Base-by-base conservation (phyloP, 1,140 invertebrate species). In the Calliopsis andreniformis region DNA sequence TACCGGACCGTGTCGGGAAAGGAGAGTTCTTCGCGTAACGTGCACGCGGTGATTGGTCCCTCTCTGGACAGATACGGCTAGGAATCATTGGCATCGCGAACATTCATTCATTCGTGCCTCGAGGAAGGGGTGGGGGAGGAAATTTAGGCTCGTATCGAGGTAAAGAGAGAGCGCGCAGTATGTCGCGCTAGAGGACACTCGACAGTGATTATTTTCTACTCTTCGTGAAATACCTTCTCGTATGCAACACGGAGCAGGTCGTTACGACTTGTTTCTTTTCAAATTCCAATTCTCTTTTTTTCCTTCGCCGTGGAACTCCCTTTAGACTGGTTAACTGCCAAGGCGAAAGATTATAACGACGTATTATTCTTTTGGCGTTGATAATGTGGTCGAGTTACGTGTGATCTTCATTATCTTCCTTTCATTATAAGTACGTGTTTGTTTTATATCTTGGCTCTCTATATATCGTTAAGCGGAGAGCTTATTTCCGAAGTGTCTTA, bases 1-100 rank as follows among this genome's bases (percentile, higher is more conserved):
- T 85, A 85, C 80, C 75, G 83, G 86, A 86, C 87, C 87, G 79
- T 82, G 76, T 80, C 76, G 58, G 47, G 64, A 39, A 61, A 61
- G 43, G 76, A 83, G 66, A 53, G 58, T 67, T 55, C 68, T 72
- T 49, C 45, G 45, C 75, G 28, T 47, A 32, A 32, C 43, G 43
- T n/a, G 47, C 61, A 62, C 47, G 53, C 63, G 18, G 55, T 80
- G 73, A 72, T 82, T 63, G 75, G 49, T 70, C 45, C 25, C 35
- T 32, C 35, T 32, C 42, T 58, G 72, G 72, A 68, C 64, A 51
- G 42, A 28, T 12, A 45, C 70, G 42, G 35, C n/a, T 28, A 35
- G 51, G 35, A 69, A 61, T 76, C 64, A 76, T 76, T 76, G 79
- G 58, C 51, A 64, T n/a, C 51, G 42, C 14, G 55, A 47, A n/a